Evolutionary conservation across 37 sponge, comb jelly and placozoan species (phyloP), one percentile per base, ranked within the genome.

Genomic region (Beroe ovata): DNA sequence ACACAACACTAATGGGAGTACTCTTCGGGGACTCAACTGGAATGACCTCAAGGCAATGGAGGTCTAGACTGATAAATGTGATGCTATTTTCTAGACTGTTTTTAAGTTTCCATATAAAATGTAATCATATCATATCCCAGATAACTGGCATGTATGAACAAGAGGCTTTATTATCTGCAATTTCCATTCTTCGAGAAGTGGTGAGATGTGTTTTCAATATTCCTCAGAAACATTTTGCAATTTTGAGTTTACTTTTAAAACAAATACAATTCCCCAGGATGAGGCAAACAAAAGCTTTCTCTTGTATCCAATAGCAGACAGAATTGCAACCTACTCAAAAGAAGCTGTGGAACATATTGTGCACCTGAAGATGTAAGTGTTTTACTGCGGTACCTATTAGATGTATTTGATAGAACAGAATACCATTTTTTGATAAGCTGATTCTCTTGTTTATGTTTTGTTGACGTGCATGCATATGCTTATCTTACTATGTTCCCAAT

Each of bases 111-210:
- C n/a, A n/a, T n/a, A n/a, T n/a, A n/a, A n/a, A n/a, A n/a, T n/a
- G n/a, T n/a, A n/a, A n/a, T n/a, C n/a, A n/a, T 62, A 28, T 21
- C 20, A 62, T 28, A 20, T 30, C 69, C 3, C 69, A 66, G 69
- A 66, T 66, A 25, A 32, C 16, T 25, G 69, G 69, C 3, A 66
- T 33, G 33, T 66, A 66, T 30, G 69, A 66, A 25, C 69, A 66
- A 66, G 69, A 66, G 34, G 69, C 69, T 6, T 37, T 66, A 18
- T 30, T 66, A 25, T 66, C 69, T 29, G 69, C 69, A 2, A 32
- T 66, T 6, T 66, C 69, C 4, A 66, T 66, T 30, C 69, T 66
- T 29, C 69, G 69, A 29, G 69, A 66, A 29, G 69, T 66, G 33
- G 69, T 66, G 16, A 32, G 69, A 28, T 20, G 4, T 62, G 11